Percentiles rank a stretch among this genome's conserved stretches.
These are phyloP conservation scores for Elysia chlorotica DNA, from an alignment of 1,140 invertebrate species.

Conservation along the genomic window DNA sequence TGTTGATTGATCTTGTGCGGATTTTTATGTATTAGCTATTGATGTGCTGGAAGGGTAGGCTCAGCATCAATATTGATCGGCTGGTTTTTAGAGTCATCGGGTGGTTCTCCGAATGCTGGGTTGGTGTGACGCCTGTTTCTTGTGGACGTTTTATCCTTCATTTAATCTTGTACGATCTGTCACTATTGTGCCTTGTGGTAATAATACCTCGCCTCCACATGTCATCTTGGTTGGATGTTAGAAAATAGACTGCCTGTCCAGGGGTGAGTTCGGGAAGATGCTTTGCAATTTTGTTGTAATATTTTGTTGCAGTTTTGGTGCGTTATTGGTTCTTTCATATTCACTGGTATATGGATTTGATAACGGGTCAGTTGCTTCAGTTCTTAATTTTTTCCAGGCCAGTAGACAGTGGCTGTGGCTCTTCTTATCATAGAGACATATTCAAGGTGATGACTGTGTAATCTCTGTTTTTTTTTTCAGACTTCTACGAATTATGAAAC, in stretches of 20 bases:
- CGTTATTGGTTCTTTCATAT: conserved; percentile 24
- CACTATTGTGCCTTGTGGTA: background rate
- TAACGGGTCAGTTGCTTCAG: conserved; percentile 34
- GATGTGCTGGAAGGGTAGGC: background rate
- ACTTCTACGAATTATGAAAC: conserved; percentile 43
- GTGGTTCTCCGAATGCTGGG: background rate
- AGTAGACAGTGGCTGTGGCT: conserved; percentile 36
- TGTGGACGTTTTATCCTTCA: background rate
- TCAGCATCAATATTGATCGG: background rate
- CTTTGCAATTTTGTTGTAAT: conserved; percentile 19
- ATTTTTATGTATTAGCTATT: background rate
- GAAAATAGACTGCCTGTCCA: conserved; percentile 30
- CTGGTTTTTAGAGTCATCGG: background rate
- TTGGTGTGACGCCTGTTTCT: background rate
- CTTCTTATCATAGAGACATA: conserved; percentile 31
- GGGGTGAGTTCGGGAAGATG: conserved; percentile 7
- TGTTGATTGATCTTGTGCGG: too few species aligned
- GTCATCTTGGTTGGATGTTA: conserved; percentile 12
- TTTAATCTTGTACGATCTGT: background rate
- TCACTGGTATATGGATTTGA: conserved; percentile 19
- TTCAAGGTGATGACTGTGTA: conserved; percentile 55
- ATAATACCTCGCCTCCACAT: background rate
- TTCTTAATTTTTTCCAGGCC: conserved; percentile 38
- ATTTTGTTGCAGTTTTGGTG: conserved; percentile 24
- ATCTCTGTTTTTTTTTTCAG: conserved; percentile 44